Conservation (phyloP, 2,888 invertebrate genomes). For the Stratiomys singularior region DNA sequence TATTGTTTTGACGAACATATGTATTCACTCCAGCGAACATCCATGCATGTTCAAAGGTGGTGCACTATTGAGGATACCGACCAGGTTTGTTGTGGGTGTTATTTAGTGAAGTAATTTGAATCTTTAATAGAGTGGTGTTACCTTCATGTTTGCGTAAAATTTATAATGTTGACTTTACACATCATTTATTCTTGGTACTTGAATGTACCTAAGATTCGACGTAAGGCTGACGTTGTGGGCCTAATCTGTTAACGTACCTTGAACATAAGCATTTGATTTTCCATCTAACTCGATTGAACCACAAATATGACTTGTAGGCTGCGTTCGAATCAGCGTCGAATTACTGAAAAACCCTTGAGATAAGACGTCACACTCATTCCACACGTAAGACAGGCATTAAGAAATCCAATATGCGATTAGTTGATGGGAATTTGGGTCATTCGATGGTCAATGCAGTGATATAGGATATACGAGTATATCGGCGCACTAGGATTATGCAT, state of each 20-base stretch:
- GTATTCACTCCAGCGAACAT: neutral
- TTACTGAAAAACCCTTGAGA: constrained; percentile 18
- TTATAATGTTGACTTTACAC: constrained; percentile 9
- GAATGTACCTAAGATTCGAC: neutral
- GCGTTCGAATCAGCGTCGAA: neutral
- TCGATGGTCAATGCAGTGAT: neutral
- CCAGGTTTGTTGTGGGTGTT: constrained; percentile 2
- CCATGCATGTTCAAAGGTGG: neutral
- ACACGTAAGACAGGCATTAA: neutral
- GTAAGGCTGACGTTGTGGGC: neutral
- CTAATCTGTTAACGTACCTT: neutral
- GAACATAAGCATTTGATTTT: constrained; percentile 15
- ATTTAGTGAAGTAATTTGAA: constrained; percentile 11
- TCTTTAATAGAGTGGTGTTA: constrained; percentile 1
- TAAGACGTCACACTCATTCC: neutral
- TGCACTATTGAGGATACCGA: neutral
- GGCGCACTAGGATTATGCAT: no score
- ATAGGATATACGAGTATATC: neutral
- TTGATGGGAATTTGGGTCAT: constrained; percentile 1
- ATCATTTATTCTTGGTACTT: neutral
- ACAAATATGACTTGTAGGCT: constrained; percentile 17
- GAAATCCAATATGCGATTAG: constrained; percentile 3
- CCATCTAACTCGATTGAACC: neutral
- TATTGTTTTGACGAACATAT: neutral
- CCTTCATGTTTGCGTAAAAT: neutral